Conservation (phyloP, 2,113 vertebrate genomes). For the Lophius piscatorius region DNA sequence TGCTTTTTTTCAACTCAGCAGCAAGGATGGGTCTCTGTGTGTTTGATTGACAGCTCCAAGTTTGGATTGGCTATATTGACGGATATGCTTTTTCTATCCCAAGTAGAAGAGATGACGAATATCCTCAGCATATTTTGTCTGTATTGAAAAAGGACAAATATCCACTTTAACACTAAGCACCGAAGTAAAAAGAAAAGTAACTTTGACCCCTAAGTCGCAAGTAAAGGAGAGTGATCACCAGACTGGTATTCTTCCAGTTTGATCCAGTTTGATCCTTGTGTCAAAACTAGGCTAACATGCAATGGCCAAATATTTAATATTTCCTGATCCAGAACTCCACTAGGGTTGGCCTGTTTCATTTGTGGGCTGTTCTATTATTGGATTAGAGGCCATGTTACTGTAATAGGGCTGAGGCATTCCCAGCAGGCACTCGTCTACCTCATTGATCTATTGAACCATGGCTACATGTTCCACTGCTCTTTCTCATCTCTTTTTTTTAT, state of each 20-base stretch:
- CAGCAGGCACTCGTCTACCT: constrained; percentile 58
- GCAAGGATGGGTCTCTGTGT: background rate
- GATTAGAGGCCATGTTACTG: constrained; percentile 68
- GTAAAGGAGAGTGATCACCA: background rate
- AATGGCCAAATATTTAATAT: constrained; percentile 38
- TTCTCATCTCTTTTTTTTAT: constrained; percentile 59
- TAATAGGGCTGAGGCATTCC: constrained; percentile 65
- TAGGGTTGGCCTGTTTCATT: constrained; percentile 41
- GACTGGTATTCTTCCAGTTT: constrained; percentile 4
- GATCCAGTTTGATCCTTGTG: constrained; percentile 20
- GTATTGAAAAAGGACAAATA: too few species aligned
- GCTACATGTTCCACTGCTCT: constrained; percentile 55
- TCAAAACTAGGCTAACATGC: constrained; percentile 30
- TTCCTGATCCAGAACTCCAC: constrained; percentile 24
- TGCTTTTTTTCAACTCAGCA: background rate
- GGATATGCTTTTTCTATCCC: too few species aligned
- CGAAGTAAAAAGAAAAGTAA: too few species aligned
- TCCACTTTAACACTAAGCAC: too few species aligned
- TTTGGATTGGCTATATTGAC: too few species aligned
- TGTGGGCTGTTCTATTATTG: constrained; percentile 56
- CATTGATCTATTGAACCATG: constrained; percentile 67
- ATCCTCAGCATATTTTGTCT: too few species aligned
- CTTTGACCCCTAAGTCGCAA: too few species aligned
- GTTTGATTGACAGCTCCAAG: too few species aligned
- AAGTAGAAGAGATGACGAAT: too few species aligned